Conservation (phyloP, 2,797 vertebrate genomes). For the Muraenolepis orangiensis region DNA sequence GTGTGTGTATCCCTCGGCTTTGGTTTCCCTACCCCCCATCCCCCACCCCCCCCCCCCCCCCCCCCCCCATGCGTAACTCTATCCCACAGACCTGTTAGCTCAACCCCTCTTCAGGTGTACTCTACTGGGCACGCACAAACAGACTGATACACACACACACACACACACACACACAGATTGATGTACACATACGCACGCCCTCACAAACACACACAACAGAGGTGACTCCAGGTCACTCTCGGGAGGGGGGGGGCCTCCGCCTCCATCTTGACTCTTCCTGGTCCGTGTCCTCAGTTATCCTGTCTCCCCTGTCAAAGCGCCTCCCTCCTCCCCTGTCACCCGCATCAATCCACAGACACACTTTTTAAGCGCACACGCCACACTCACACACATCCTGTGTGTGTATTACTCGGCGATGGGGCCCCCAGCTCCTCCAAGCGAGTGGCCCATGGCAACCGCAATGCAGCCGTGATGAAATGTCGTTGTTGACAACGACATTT, state of each 20-base stretch:
- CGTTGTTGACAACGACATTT: too few species aligned
- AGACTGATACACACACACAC: not conserved
- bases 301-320: not conserved
- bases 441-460: too few species aligned
- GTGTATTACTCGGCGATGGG: too few species aligned
- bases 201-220: slow-evolving; percentile 18
- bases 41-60: slow-evolving; percentile 15
- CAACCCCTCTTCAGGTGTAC: slow-evolving; percentile 7
- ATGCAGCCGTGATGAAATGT: too few species aligned
- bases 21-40: slow-evolving; percentile 30
- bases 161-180: too few species aligned
- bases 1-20: slow-evolving; percentile 18
- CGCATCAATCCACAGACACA: not conserved
- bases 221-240: slow-evolving; percentile 19
- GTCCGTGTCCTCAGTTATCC: not conserved
- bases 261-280: not conserved
- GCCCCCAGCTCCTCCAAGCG: too few species aligned
- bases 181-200: slow-evolving; percentile 4
- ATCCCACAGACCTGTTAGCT: slow-evolving; percentile 14
- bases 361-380: not conserved
- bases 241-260: too few species aligned
- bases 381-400: too few species aligned
- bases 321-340: not conserved
- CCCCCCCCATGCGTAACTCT: slow-evolving; percentile 21
- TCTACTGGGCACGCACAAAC: not conserved